A percentile compares a stretch with the other conserved stretches of the same genome.
phyloP scores from a whole-genome alignment of 2,113 vertebrate species.

The Abramis brama region DNA sequence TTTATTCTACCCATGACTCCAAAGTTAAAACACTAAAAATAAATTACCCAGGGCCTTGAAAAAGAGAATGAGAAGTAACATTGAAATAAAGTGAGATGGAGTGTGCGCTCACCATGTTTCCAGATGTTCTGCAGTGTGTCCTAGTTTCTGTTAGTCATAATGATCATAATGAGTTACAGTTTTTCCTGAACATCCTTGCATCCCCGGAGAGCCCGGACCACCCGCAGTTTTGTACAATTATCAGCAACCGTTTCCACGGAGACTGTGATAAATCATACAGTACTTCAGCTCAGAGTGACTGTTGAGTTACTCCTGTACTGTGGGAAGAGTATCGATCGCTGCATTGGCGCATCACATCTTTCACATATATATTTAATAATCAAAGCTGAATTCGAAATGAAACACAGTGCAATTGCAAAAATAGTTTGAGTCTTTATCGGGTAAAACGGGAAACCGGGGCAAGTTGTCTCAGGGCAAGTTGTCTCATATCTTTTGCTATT shows the following conservation, averaged over 20 bases:
- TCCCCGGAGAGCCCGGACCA: constrained; percentile 60
- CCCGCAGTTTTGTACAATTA: constrained; percentile 67
- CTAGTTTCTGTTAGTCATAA: constrained; percentile 13
- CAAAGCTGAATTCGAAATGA: background rate
- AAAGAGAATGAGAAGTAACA: background rate
- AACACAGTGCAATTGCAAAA: background rate
- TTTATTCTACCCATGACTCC: too few relatives aligned
- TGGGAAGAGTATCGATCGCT: background rate
- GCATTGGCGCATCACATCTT: background rate
- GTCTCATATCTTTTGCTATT: too few relatives aligned
- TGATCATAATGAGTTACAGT: constrained; percentile 47
- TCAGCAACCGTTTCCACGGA: constrained; percentile 66
- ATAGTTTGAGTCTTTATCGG: background rate
- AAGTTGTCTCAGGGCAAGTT: background rate
- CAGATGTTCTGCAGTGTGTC: constrained; percentile 2
- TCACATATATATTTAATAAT: constrained; percentile 4
- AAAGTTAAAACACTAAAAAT: too few relatives aligned
- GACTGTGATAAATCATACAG: constrained; percentile 35
- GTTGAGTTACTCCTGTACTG: background rate
- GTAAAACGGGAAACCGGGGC: background rate
- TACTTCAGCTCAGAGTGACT: background rate
- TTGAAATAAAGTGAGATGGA: background rate
- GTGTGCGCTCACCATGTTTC: background rate
- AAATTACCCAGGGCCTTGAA: constrained; percentile 32
- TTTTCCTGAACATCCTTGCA: constrained; percentile 61